Percentiles rank a stretch among this genome's conserved stretches.
These are phyloP conservation scores for Philopotamus ludificatus DNA, from an alignment of 1,140 invertebrate genomes.

Conservation along the genomic window DNA sequence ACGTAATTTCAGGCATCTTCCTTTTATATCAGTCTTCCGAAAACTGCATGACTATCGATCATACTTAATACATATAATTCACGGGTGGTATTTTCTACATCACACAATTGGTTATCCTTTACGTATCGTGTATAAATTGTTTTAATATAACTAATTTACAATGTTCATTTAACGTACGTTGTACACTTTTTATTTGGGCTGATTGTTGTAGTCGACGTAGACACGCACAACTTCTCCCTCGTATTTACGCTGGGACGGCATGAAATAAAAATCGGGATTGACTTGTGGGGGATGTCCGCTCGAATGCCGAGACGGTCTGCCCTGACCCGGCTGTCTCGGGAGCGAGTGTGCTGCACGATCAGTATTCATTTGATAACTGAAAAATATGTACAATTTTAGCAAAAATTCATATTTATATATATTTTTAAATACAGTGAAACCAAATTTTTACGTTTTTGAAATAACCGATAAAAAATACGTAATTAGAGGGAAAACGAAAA, in stretches of 20 bases:
- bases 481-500: too few species aligned
- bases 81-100: neutral
- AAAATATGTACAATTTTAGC: neutral
- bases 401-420: neutral
- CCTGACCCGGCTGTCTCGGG: slow-evolving; percentile 44
- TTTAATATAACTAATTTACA: neutral
- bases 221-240: slow-evolving; percentile 90
- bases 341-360: slow-evolving; percentile 46
- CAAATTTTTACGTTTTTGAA: too few species aligned
- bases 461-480: too few species aligned
- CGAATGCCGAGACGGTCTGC: slow-evolving; percentile 39
- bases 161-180: neutral
- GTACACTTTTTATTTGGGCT: slow-evolving; percentile 47
- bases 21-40: slow-evolving; percentile 3
- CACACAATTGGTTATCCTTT: neutral
- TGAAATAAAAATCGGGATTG: slow-evolving; percentile 87
- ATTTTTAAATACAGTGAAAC: neutral
- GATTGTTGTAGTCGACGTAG: slow-evolving; percentile 79
- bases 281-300: slow-evolving; percentile 43
- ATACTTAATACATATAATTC: neutral
- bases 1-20: neutral
- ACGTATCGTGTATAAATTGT: neutral
- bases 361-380: slow-evolving; percentile 35
- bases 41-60: neutral
- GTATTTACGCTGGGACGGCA: slow-evolving; percentile 91